A percentile compares a stretch with the other conserved stretches of the same genome.
Conservation (phyloP, 2,797 vertebrate genomes). For the Ceyx erithaca region DNA sequence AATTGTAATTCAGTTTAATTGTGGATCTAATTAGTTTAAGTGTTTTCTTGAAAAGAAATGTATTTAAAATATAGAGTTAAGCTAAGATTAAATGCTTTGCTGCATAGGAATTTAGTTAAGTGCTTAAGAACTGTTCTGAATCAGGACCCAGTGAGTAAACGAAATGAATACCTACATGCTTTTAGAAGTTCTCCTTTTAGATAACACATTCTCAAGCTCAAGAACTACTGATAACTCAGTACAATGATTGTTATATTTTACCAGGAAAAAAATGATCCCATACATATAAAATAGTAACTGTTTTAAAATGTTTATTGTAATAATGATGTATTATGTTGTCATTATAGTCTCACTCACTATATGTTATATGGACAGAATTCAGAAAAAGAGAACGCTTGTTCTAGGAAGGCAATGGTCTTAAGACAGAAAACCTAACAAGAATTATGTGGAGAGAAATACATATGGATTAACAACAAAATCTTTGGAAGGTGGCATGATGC, state of each 20-base stretch:
- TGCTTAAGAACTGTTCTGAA: not conserved
- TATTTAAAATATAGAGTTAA: not conserved
- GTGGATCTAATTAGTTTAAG: not conserved
- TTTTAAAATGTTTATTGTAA: not conserved
- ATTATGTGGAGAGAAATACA: not conserved
- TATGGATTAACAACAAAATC: not conserved
- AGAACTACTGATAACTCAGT: not conserved
- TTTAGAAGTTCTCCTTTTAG: not conserved
- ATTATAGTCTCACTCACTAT: not conserved
- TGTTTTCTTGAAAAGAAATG: not conserved
- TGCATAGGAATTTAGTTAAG: not conserved
- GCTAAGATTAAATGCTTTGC: constrained; percentile 9
- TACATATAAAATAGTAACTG: not conserved
- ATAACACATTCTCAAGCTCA: not conserved
- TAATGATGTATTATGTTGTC: not conserved
- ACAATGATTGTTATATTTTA: not conserved
- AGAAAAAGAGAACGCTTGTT: not conserved
- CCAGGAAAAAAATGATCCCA: not conserved
- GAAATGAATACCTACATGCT: not conserved
- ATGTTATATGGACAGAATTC: not conserved
- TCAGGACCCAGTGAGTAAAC: not conserved
- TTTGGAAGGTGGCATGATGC: not conserved
- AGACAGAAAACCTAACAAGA: not conserved
- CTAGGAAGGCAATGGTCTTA: not conserved
- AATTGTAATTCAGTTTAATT: not conserved